Base-by-base conservation (phyloP, 2,113 vertebrate species). In the Carassius carassius region DNA sequence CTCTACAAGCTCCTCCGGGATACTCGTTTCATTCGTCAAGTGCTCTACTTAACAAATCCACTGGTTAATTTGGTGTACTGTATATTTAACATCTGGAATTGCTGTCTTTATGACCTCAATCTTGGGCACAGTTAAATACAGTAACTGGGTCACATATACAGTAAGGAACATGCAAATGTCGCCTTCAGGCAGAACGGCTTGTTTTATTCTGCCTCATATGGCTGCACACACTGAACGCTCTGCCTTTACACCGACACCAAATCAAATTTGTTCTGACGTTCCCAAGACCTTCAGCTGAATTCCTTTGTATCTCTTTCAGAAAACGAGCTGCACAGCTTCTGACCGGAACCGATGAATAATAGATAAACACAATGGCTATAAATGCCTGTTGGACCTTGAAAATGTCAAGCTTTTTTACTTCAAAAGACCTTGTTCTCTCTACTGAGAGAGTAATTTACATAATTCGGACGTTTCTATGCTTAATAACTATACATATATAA, bases 1-100 rank as follows among this genome's bases (percentile, higher is more conserved):
- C 58, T 78, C 75, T 72, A 77, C 83, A 76, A 84, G 78, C 17
- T 56, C 83, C 74, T 35, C 37, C 4, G 9, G 60, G 49, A 84
- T 17, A 65, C 11, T 35, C 29, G 6, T 79, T 62, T 75, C 41
- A 77, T 60, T 65, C 41, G 75, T 32, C 62, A 32, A 74, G 14
- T 74, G 87, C 67, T 77, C 83, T 70, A 81, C 32, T 83, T 74
- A 73, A 84, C 72, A 74, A 81, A 81, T 83, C 21, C 69, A 49
- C 83, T 75, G 58, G 44, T 85, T 89, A 56, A 89, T 84, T 85
- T 81, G 23, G n/a, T 32, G 16, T 29, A 3, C 63, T 19, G n/a
- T 67, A 51, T 62, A 65, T 44, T 72, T 80, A 82, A 87, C 76
- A 62, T 70, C 58, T 85, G 80, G 47, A 76, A 25, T 75, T 41